Evolutionary conservation across 2,797 vertebrate genomes (phyloP).

Genomic region (Micrastur ruficollis): DNA sequence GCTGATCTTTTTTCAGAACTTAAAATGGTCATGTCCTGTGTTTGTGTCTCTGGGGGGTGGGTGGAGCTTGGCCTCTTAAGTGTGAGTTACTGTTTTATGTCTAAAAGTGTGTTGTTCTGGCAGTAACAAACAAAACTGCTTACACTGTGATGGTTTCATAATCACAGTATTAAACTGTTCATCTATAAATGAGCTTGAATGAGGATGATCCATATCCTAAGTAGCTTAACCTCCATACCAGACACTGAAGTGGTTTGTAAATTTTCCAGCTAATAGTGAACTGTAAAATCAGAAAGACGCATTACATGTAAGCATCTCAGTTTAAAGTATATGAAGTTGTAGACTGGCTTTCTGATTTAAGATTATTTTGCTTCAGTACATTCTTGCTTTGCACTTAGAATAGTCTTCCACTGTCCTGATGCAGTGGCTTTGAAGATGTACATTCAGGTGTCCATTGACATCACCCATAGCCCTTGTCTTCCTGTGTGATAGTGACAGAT

Average conservation of each 20-base stretch:
- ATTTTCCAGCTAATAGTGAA: neutral
- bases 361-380: neutral
- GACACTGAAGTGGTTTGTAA: conserved; percentile 8
- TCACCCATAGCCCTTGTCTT: neutral
- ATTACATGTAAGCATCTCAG: neutral
- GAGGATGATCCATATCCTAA: conserved; percentile 59
- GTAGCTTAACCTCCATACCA: conserved; percentile 43
- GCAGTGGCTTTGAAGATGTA: neutral
- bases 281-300: neutral
- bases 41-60: neutral
- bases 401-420: neutral
- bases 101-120: neutral
- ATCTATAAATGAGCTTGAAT: conserved; percentile 59
- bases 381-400: neutral
- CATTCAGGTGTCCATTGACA: neutral
- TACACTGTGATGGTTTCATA: conserved; percentile 24
- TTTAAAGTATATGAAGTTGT: neutral
- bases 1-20: neutral
- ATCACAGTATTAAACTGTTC: conserved; percentile 38
- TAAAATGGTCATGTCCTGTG: neutral
- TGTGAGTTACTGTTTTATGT: neutral
- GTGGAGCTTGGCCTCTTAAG: neutral
- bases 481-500: neutral
- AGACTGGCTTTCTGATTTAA: neutral
- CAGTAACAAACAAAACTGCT: conserved; percentile 30